A percentile compares a stretch with the other conserved stretches of the same genome.
phyloP scores from a whole-genome alignment of 30 jellyfish, hydroid and myxozoan species.

The Rhopilema esculentum region DNA sequence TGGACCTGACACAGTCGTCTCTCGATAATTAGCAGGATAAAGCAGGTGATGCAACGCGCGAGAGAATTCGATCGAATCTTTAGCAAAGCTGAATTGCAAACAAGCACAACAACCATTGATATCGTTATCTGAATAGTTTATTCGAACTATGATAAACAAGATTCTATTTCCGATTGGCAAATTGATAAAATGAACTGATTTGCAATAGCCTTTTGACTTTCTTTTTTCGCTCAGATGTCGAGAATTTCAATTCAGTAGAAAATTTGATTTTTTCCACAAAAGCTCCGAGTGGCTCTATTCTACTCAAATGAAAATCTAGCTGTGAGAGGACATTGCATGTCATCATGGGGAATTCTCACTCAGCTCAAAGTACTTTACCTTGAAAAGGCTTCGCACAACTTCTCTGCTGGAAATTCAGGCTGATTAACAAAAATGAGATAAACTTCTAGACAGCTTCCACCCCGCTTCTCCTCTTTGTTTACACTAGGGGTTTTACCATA shows the following conservation, averaged over 20 bases:
- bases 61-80: background rate
- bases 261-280: constrained; percentile 70
- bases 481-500: background rate
- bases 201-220: constrained; percentile 20
- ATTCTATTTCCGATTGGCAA: constrained; percentile 65
- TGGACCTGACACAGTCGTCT: constrained; percentile 17
- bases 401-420: constrained; percentile 6
- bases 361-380: background rate
- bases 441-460: background rate
- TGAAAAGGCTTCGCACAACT: background rate
- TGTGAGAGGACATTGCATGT: constrained; percentile 31
- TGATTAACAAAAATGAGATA: background rate
- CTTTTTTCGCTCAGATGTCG: constrained; percentile 8
- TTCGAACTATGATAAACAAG: constrained; percentile 35
- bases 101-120: constrained; percentile 28
- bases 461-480: background rate
- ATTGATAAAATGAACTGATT: constrained; percentile 35
- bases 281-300: constrained; percentile 66
- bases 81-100: background rate
- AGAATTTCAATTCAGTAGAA: constrained; percentile 38
- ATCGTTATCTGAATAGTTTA: constrained; percentile 34
- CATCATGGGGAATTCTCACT: background rate
- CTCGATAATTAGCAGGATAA: constrained; percentile 1
- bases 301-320: constrained; percentile 23
- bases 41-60: background rate